These are phyloP conservation scores for Crenuchus spilurus DNA, from an alignment of 2,797 vertebrate genomes.

Conservation along the genomic window DNA sequence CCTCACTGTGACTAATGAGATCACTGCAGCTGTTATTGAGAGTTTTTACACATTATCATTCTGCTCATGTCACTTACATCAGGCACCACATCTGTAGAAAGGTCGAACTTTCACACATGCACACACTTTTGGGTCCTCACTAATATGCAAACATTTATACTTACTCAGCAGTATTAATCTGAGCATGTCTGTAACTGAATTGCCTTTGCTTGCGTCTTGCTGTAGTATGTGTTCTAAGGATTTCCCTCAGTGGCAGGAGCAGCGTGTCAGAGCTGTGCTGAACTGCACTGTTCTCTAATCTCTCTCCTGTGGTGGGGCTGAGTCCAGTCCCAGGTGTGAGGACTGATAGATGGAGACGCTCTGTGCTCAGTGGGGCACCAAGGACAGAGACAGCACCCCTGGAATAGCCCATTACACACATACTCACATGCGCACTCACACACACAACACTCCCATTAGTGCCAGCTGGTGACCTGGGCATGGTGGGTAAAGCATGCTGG, in stretches of 20 bases:
- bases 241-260: background rate
- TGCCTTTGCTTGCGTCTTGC: constrained; percentile 1
- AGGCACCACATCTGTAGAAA: background rate
- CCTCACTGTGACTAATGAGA: background rate
- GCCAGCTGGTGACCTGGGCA: background rate
- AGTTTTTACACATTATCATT: constrained; percentile 2
- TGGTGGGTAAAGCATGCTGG: background rate
- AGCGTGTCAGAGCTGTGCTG: constrained; percentile 5
- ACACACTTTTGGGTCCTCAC: background rate
- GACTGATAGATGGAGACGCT: constrained; percentile 53
- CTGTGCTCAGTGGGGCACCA: constrained; percentile 53
- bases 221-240: background rate
- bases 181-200: background rate
- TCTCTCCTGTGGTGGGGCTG: constrained; percentile 24
- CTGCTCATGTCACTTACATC: background rate
- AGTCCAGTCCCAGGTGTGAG: constrained; percentile 55
- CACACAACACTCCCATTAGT: background rate
- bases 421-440: constrained; percentile 47
- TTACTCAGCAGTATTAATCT: background rate
- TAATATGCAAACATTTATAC: background rate
- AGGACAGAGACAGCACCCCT: constrained; percentile 54
- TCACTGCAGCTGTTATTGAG: background rate
- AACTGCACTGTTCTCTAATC: constrained; percentile 23
- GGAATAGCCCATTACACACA: constrained; percentile 62
- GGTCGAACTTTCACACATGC: background rate